These are phyloP conservation scores for Zootermopsis nevadensis DNA, from an alignment of 2,888 invertebrate genomes.

Conservation along the genomic window DNA sequence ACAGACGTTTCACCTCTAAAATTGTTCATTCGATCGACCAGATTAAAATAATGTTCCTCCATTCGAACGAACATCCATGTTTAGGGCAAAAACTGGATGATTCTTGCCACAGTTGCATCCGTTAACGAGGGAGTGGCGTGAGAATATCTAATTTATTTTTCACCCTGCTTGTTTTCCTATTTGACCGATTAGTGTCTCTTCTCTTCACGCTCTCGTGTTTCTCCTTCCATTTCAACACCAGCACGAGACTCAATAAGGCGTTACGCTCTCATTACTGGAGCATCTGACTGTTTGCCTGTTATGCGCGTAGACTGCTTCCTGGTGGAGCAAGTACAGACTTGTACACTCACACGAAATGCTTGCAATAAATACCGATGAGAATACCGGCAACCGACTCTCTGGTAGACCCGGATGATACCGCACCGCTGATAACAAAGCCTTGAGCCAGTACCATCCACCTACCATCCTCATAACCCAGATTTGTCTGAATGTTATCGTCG, in stretches of 20 bases:
- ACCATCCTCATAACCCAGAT: no score
- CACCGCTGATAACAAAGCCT: no score
- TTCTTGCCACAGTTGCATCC: background rate
- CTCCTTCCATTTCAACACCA: background rate
- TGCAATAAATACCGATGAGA: no score
- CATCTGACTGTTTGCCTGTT: background rate
- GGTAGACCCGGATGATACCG: no score
- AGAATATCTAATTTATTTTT: background rate
- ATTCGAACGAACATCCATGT: no score
- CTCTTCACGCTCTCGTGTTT: background rate
- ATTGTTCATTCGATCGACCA: no score
- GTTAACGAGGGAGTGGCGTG: background rate
- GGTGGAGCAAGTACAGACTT: background rate
- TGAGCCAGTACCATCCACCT: no score
- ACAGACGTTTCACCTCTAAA: no score
- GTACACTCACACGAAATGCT: background rate
- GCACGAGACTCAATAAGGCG: background rate
- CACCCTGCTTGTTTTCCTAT: background rate
- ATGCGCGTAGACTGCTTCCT: background rate
- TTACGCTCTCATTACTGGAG: constrained; percentile 7
- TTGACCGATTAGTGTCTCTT: background rate
- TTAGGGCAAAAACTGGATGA: no score
- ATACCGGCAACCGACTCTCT: no score
- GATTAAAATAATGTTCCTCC: no score
- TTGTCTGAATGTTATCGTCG: no score